Evolutionary conservation across 1,140 invertebrate genomes (phyloP).

Genomic region (Cydia strobilella): DNA sequence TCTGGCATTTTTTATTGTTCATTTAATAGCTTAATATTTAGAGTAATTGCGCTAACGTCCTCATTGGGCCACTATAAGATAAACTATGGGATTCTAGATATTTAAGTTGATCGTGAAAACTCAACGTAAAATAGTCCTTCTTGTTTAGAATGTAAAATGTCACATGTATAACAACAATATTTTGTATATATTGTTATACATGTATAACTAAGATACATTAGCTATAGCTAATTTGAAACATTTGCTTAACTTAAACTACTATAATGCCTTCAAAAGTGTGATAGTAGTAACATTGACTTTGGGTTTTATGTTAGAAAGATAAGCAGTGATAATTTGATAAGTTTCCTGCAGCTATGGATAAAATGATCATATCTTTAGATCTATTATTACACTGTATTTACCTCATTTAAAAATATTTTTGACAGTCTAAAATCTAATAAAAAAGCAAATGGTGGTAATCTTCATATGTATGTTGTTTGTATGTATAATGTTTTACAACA

Average conservation of each 20-base stretch:
- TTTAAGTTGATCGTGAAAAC: neutral
- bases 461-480: no score
- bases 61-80: neutral
- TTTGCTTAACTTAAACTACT: neutral
- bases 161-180: neutral
- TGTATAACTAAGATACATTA: no score
- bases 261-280: neutral
- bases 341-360: neutral
- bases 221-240: neutral
- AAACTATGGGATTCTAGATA: neutral
- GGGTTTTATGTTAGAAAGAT: constrained; percentile 9
- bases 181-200: no score
- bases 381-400: neutral
- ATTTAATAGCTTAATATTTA: constrained; percentile 31
- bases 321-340: constrained; percentile 19
- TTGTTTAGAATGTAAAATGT: neutral
- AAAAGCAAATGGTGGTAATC: neutral
- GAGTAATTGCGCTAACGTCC: constrained; percentile 7
- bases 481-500: no score
- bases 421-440: neutral
- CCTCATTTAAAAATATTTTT: no score
- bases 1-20: constrained; percentile 10
- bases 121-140: neutral
- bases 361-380: neutral
- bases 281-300: constrained; percentile 28